Evolutionary conservation across 2,797 vertebrate genomes (phyloP), one percentile per base, ranked within the genome.

Genomic region (Orestias chungarensis): DNA sequence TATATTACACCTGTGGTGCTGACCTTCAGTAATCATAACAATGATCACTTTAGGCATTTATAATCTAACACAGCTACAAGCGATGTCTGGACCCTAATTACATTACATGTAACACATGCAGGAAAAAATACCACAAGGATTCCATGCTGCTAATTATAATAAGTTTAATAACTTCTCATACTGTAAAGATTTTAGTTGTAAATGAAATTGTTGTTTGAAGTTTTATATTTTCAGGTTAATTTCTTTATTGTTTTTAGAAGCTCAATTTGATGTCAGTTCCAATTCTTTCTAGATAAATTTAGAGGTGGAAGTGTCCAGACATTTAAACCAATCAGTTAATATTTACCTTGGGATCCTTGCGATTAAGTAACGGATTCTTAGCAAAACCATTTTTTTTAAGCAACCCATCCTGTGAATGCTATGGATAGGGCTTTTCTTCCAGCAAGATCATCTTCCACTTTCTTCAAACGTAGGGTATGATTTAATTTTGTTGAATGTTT

Each of bases 1-100:
- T 65, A 67, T 75, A 73, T 72, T 52, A 61, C 50, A 50, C 59
- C 65, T 62, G 65, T 29, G 3, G 42, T 73, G 29, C 66, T n/a
- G 46, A 82, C 68, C 76, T 76, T 78, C 66, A 31, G 59, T 57
- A 38, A n/a, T 71, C 40, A 71, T n/a, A 46, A 66, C 55, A 11
- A 20, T 66, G 35, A 73, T 40, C 59, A 62, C 15, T 25, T 76
- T 2, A 31, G 62, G 70, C 50, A 66, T 20, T 70, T 72, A 40
- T 43, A 57, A 29, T 74, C 27, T 50, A 15, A 70, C 59, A 78
- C 14, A 10, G 49, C 8, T 35, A 27, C 38, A 66, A 61, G 18
- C 10, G 18, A 38, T 27, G 18, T 42, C 29, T 44, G 17, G n/a
- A 67, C 49, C 43, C 11, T 67, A 59, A 66, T 57, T 66, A 20